Percentiles rank a stretch among this genome's conserved stretches.
Evolutionary conservation across 2,797 vertebrate genomes (phyloP).

Genomic region (Mormyrus hasselquistii): DNA sequence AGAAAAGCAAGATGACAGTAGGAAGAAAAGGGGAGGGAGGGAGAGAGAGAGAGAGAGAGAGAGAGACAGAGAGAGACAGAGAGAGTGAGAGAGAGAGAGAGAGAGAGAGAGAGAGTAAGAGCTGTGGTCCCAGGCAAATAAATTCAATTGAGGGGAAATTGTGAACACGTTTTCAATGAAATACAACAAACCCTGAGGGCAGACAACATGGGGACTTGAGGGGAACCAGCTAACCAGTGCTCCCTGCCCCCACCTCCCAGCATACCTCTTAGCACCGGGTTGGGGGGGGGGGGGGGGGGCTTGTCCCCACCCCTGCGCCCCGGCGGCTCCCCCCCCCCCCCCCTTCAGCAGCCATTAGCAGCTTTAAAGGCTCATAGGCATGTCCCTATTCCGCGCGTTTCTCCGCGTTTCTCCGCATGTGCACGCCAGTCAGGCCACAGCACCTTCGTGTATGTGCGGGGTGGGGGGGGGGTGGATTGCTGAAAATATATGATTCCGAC

Average conservation of each 20-base stretch:
- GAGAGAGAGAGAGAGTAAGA: background rate
- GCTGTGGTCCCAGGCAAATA: background rate
- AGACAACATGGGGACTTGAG: slow-evolving; percentile 14
- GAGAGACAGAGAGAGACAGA: background rate
- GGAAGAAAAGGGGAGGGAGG: background rate
- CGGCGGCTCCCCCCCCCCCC: background rate
- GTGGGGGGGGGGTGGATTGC: background rate
- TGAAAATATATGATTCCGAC: background rate
- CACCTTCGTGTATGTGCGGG: background rate
- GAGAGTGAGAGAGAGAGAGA: background rate
- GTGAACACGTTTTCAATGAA: slow-evolving; percentile 13
- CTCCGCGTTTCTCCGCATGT: background rate
- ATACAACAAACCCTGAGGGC: slow-evolving; percentile 11
- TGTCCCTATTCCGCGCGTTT: background rate
- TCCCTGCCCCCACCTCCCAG: background rate
- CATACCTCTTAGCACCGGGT: background rate
- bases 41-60: background rate
- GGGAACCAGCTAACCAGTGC: background rate
- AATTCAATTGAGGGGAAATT: background rate
- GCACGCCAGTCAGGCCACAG: background rate
- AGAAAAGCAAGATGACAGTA: background rate
- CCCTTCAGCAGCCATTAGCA: slow-evolving; percentile 42
- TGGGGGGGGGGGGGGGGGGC: too few relatives aligned
- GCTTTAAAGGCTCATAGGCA: slow-evolving; percentile 48
- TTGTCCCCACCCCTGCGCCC: too few relatives aligned